Conservation (phyloP, 2,888 invertebrate species). For the Pristionchus entomophagus region DNA sequence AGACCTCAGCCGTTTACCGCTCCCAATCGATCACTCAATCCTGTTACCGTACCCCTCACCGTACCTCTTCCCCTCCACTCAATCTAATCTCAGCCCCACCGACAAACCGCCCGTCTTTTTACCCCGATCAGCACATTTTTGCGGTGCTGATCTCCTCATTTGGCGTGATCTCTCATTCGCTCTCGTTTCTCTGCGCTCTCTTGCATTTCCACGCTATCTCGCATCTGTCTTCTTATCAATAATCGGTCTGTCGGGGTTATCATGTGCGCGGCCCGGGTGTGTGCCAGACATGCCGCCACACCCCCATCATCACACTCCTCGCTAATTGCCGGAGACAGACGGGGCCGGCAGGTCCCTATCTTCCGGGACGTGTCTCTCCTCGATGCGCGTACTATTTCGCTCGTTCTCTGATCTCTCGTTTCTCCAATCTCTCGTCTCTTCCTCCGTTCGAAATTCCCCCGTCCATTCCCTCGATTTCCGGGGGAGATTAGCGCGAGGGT, state of each 20-base stretch:
- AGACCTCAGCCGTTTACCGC: too few species aligned
- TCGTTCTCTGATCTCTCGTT: background rate
- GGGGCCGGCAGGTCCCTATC: too few species aligned
- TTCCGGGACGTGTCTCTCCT: background rate
- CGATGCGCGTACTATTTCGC: background rate
- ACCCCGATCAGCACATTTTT: background rate
- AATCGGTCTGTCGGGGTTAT: slow-evolving; percentile 8
- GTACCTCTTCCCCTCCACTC: background rate
- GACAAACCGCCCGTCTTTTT: background rate
- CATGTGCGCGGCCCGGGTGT: background rate
- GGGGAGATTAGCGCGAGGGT: too few species aligned
- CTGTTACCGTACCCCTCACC: background rate
- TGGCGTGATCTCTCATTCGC: background rate
- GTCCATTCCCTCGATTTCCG: too few species aligned
- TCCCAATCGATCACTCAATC: background rate
- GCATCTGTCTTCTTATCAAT: background rate
- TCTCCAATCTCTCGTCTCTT: background rate
- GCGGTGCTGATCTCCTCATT: background rate
- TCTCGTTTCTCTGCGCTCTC: background rate
- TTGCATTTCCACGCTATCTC: background rate
- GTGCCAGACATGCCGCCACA: too few species aligned
- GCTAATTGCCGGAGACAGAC: background rate
- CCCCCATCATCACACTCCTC: background rate
- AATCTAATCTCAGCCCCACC: too few species aligned
- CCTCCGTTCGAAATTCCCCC: background rate